phyloP scores from a whole-genome alignment of 1,140 invertebrate genomes.

The Ceratina japonica region DNA sequence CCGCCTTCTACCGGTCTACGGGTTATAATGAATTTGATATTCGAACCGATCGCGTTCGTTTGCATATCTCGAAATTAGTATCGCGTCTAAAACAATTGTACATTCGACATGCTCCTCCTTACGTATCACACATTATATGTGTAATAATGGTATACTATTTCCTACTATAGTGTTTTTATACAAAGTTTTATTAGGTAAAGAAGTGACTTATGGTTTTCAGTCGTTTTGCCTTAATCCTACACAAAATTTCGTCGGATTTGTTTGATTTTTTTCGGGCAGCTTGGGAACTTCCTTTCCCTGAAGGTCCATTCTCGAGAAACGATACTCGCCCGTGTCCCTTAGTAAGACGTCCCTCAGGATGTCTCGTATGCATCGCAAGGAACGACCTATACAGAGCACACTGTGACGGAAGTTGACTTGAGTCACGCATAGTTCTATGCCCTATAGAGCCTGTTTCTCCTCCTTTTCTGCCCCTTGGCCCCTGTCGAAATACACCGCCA shows the following conservation, averaged over 20 bases:
- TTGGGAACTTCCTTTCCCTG: constrained; percentile 2
- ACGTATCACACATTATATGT: too few species aligned
- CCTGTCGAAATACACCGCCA: constrained; percentile 6
- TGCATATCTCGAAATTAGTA: constrained; percentile 5
- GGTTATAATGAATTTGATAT: constrained; percentile 32
- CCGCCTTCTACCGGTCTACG: constrained; percentile 5
- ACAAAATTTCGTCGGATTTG: not conserved
- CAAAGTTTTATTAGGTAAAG: too few species aligned
- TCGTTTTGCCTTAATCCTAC: too few species aligned
- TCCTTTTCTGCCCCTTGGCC: not conserved
- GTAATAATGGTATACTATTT: too few species aligned
- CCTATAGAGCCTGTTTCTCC: constrained; percentile 35
- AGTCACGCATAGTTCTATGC: constrained; percentile 56
- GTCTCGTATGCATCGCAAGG: not conserved
- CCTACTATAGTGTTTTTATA: too few species aligned
- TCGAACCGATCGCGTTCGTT: constrained; percentile 2
- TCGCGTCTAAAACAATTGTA: not conserved
- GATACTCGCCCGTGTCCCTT: constrained; percentile 23
- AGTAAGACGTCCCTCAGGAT: constrained; percentile 16
- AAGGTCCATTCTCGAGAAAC: constrained; percentile 23
- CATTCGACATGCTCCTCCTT: not conserved
- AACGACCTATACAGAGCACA: not conserved
- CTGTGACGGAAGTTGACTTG: constrained; percentile 66
- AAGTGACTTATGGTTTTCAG: too few species aligned
- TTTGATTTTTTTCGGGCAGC: not conserved